A percentile compares a stretch with the other conserved stretches of the same genome.
Conservation (phyloP, 2,797 vertebrate species). For the Aviceda leuphotes region DNA sequence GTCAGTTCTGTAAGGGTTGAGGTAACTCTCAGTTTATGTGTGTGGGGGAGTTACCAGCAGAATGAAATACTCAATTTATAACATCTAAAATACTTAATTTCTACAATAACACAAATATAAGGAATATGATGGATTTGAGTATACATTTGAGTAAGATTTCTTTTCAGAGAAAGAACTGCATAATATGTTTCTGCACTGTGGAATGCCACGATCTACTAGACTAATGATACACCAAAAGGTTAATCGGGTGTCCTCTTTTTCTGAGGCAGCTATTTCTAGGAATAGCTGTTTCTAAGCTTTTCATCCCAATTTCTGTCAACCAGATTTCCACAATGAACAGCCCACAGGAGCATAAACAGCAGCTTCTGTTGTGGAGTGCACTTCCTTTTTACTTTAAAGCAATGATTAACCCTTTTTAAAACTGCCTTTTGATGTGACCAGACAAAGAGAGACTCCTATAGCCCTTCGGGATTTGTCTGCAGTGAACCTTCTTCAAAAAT, state of each 20-base stretch:
- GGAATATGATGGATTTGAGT: neutral
- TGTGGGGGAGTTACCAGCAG: fast-evolving
- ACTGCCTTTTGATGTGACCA: slow-evolving; percentile 15
- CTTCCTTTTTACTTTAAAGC: slow-evolving; percentile 6
- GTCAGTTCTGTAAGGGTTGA: fast-evolving
- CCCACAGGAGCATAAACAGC: slow-evolving; percentile 21
- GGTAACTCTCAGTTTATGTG: neutral
- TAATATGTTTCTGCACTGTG: neutral
- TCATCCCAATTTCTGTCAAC: slow-evolving; percentile 18
- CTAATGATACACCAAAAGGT: neutral
- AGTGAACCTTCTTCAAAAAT: slow-evolving; percentile 24
- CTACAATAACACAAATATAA: neutral
- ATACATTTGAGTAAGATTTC: neutral
- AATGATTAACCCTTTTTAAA: slow-evolving; percentile 25
- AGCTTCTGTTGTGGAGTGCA: slow-evolving; percentile 8
- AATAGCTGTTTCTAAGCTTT: slow-evolving; percentile 19
- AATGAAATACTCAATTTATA: neutral
- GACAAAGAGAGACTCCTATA: neutral
- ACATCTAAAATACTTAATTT: neutral
- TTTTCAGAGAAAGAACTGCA: neutral
- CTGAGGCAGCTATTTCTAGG: neutral
- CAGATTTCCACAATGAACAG: slow-evolving; percentile 2
- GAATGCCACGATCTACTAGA: neutral
- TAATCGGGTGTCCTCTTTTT: neutral
- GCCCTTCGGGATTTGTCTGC: neutral